Evolutionary conservation across 1,140 invertebrate genomes (phyloP).

Genomic region (Aphis craccivora): DNA sequence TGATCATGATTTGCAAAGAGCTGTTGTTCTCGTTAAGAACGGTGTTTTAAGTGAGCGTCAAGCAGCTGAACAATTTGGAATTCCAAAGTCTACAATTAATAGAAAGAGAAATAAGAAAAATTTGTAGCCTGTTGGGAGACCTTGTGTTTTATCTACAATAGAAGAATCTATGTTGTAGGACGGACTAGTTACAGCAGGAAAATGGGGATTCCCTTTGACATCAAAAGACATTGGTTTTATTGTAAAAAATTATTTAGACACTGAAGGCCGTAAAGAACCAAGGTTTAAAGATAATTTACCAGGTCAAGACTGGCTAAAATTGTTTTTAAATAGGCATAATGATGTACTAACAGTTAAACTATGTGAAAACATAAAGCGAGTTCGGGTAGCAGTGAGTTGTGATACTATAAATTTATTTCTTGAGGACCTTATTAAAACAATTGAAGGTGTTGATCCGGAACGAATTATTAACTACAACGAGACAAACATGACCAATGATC

Average conservation of each 20-base stretch:
- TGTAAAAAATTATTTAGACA: not conserved
- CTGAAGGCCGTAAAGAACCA: not conserved
- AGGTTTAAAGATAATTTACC: conserved; percentile 59
- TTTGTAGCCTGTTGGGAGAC: not conserved
- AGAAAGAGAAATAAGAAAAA: not conserved
- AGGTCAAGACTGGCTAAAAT: conserved; percentile 27
- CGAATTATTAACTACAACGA: conserved; percentile 65
- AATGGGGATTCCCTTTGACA: not conserved
- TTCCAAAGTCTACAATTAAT: not conserved
- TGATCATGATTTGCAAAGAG: too few species aligned
- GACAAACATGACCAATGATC: conserved; percentile 63
- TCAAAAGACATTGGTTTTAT: not conserved
- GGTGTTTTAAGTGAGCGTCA: too few species aligned
- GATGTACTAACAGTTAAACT: conserved; percentile 28
- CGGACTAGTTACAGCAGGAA: not conserved
- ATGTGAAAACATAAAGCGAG: conserved; percentile 58
- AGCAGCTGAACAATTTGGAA: too few species aligned
- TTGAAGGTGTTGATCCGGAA: conserved; percentile 62
- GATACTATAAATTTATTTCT: conserved; percentile 62
- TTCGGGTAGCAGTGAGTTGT: conserved; percentile 57
- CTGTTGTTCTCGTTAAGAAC: too few species aligned
- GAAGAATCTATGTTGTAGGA: not conserved
- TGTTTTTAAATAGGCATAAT: conserved; percentile 41
- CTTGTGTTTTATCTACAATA: not conserved
- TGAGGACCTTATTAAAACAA: conserved; percentile 61